A percentile compares a stretch with the other conserved stretches of the same genome.
phyloP scores from a whole-genome alignment of 2,797 vertebrate genomes.

The Tauraco hartlaubi region DNA sequence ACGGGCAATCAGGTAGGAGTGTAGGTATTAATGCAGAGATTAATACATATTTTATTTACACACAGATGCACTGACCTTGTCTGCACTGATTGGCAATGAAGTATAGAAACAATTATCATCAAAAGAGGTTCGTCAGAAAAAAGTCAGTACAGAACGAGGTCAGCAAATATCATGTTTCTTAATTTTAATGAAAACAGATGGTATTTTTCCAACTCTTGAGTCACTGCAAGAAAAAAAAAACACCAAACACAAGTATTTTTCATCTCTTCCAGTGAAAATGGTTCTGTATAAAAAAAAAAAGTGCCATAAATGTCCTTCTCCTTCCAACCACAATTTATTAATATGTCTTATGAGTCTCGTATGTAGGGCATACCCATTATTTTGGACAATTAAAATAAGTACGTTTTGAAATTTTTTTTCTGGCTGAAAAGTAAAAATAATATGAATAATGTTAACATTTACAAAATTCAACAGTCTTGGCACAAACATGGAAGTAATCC shows the following conservation, averaged over 20 bases:
- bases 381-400: not conserved
- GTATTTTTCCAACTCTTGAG: not conserved
- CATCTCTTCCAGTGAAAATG: not conserved
- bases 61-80: not conserved
- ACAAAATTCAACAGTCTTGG: not conserved
- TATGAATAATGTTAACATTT: not conserved
- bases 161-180: not conserved
- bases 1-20: not conserved
- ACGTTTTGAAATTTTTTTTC: not conserved
- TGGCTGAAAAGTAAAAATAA: not conserved
- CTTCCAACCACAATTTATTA: not conserved
- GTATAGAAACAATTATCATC: not conserved
- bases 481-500: not conserved
- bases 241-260: not conserved
- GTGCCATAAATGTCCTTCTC: not conserved
- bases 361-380: not conserved
- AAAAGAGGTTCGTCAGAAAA: not conserved
- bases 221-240: not conserved
- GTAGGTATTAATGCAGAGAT: not conserved
- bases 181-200: constrained; percentile 17
- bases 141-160: not conserved
- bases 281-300: constrained; percentile 21
- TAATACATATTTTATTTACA: not conserved
- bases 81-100: not conserved
- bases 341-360: not conserved